Percentiles rank a stretch among this genome's conserved stretches.
phyloP scores from a whole-genome alignment of 2,113 vertebrate genomes.

The Heptranchias perlo region DNA sequence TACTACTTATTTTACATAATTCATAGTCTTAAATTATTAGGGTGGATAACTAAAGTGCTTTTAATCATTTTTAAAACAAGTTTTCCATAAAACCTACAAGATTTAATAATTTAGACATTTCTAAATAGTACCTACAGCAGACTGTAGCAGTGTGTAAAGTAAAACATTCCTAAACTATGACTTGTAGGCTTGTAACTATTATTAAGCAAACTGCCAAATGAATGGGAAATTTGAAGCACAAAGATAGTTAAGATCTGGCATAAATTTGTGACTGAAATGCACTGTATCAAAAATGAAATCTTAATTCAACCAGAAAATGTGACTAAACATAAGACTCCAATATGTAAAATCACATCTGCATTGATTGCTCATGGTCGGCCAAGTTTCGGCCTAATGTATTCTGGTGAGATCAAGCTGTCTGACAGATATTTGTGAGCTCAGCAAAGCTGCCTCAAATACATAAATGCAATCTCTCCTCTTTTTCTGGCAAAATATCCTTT shows the following conservation, averaged over 20 bases:
- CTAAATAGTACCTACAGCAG: not conserved
- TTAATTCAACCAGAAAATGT: not conserved
- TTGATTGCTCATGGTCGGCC: not conserved
- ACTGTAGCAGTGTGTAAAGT: not conserved
- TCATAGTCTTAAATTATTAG: conserved; percentile 20
- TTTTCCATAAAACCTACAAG: not conserved
- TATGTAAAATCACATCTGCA: not conserved
- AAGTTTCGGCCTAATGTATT: not conserved
- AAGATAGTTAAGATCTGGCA: not conserved
- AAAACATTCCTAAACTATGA: not conserved
- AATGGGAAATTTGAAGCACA: too few species aligned
- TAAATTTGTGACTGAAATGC: not conserved
- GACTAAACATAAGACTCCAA: not conserved
- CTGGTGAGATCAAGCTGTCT: not conserved
- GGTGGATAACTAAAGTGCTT: not conserved
- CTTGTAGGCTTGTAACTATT: not conserved
- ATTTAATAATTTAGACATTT: not conserved
- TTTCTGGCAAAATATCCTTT: not conserved
- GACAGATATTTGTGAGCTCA: not conserved
- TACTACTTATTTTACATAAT: not conserved
- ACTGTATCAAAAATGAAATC: not conserved
- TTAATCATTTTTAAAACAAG: conserved; percentile 7
- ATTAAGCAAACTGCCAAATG: not conserved
- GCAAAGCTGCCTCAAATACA: not conserved
- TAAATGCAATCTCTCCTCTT: not conserved